Base-by-base conservation (phyloP, 2,113 vertebrate genomes). In the Saccopteryx bilineata region DNA sequence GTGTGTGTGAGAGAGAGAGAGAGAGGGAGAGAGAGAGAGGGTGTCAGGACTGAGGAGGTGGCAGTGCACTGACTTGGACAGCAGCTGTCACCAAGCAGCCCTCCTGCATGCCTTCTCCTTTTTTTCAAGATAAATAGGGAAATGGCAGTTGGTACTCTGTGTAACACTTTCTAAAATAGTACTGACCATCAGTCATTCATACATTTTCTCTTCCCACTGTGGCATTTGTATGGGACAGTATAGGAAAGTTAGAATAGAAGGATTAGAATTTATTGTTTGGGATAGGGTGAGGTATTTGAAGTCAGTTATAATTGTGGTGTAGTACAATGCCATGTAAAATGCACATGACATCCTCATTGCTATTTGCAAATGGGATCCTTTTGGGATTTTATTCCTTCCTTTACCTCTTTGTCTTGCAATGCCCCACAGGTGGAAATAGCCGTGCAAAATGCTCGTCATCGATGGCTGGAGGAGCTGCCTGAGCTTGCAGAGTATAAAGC, bases 381-480 rank as follows among this genome's bases (percentile, higher is more conserved):
- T 19, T 63, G 68, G 81, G 66, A 54, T 33, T 56, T 78, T 23
- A 33, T 39, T n/a, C 4, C 2, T 91, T 39, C 23, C 3, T 66
- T 65, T 48, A 28, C 21, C 21, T 86, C 33, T 93, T 74, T 68
- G n/a, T 89, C 23, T 50, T 68, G 15, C n/a, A 7, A 26, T 88
- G 74, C 60, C 74, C 68, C 96, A 9, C 96, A 99, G 99, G 98
- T 99, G 94, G 99, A 99, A 98, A 97, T 96, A 48, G 99, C 99
- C 65, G 98, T 99, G 97, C 99, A 98, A 7, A 98, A 98, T 93
- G 99, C 99, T 82, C 99, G 96, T 90, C 96, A 90, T 78, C 98
- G 97, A 72, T 99, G 99, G 99, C 97, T 99, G 60, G 98, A 99
- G 90, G 99, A 99, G 94, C 96, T 99, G 96, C 98, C 98, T 50